A percentile compares a stretch with the other conserved stretches of the same genome.
Evolutionary conservation across 2,113 vertebrate species (phyloP).

Genomic region (Cyanistes caeruleus): DNA sequence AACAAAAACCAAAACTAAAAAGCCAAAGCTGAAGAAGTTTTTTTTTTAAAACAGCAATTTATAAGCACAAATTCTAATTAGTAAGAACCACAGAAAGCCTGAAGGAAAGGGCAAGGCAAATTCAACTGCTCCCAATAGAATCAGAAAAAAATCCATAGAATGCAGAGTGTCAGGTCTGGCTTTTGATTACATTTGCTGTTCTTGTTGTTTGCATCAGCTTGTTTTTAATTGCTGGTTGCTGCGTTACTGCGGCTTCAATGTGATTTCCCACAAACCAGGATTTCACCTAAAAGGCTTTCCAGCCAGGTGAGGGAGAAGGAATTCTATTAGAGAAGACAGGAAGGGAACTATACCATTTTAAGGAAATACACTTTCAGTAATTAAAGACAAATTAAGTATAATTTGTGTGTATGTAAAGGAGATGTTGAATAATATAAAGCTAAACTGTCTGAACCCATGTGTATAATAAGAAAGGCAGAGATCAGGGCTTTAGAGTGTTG

Average conservation of each 20-base stretch:
- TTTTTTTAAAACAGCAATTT: background rate
- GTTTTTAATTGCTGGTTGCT: constrained; percentile 54
- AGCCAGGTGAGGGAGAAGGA: background rate
- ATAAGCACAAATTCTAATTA: constrained; percentile 18
- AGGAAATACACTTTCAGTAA: background rate
- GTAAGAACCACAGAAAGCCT: constrained; percentile 1
- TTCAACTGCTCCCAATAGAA: constrained; percentile 14
- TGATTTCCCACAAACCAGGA: constrained; percentile 53
- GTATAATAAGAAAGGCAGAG: background rate
- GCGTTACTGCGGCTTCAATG: background rate
- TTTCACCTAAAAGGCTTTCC: constrained; percentile 27
- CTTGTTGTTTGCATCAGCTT: constrained; percentile 43
- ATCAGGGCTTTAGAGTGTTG: background rate
- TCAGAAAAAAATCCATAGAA: constrained; percentile 36
- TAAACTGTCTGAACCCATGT: background rate
- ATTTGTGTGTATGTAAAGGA: background rate
- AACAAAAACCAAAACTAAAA: background rate
- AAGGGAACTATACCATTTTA: background rate
- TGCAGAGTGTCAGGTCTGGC: constrained; percentile 36
- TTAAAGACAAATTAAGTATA: constrained; percentile 37
- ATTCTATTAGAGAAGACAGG: background rate
- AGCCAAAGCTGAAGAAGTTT: background rate
- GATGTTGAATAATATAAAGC: background rate
- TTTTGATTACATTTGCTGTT: constrained; percentile 57
- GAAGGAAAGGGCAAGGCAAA: constrained; percentile 37